A percentile compares a stretch with the other conserved stretches of the same genome.
These are phyloP conservation scores for Decapterus maruadsi DNA, from an alignment of 2,797 vertebrate species.

Conservation along the genomic window DNA sequence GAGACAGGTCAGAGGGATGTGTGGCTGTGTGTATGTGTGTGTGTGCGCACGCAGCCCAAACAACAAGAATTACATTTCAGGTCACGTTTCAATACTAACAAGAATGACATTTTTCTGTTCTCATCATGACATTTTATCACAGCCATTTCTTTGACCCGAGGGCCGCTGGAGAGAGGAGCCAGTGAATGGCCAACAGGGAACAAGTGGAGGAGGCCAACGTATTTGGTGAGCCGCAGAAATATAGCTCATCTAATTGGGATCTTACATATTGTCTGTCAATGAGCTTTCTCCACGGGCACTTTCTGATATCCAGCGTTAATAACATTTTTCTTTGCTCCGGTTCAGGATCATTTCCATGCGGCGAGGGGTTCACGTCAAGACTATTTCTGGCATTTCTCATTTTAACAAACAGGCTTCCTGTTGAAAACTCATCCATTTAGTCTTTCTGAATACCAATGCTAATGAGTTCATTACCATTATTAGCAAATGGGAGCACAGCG, in stretches of 20 bases:
- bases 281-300: slow-evolving; percentile 38
- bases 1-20: slow-evolving; percentile 52
- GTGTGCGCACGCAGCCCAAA: slow-evolving; percentile 41
- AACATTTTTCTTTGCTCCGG: slow-evolving; percentile 31
- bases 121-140: slow-evolving; percentile 80
- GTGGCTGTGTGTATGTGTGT: slow-evolving; percentile 8
- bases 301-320: slow-evolving; percentile 35
- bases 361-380: slow-evolving; percentile 13
- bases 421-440: slow-evolving; percentile 41
- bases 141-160: slow-evolving; percentile 70
- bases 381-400: slow-evolving; percentile 15
- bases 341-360: slow-evolving; percentile 43
- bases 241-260: slow-evolving; percentile 56
- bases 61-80: slow-evolving; percentile 65
- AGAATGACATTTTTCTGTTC: slow-evolving; percentile 77
- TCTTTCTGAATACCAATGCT: slow-evolving; percentile 33
- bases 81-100: slow-evolving; percentile 74
- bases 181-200: slow-evolving; percentile 47
- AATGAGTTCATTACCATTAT: slow-evolving; percentile 53
- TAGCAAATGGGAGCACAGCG: slow-evolving; percentile 11
- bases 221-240: slow-evolving; percentile 40
- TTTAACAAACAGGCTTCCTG: slow-evolving; percentile 34
- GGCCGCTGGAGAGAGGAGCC: slow-evolving; percentile 49
- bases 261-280: slow-evolving; percentile 47
- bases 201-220: slow-evolving; percentile 16